Evolutionary conservation across 1,140 invertebrate genomes (phyloP), one percentile per base, ranked within the genome.

Genomic region (Cherax quadricarinatus): DNA sequence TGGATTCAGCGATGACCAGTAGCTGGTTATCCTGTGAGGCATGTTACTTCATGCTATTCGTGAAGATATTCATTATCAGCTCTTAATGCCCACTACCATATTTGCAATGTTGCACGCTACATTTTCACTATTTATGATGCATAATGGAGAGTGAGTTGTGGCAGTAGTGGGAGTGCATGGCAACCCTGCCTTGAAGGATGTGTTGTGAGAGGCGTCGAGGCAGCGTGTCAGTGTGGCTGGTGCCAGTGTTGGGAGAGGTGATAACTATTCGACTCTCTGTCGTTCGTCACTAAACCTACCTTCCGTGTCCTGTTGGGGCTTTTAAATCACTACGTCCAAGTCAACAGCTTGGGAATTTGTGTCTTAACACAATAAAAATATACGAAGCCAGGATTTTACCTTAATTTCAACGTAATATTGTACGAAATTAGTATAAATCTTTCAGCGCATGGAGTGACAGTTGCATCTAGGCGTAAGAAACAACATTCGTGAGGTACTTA

Each of bases 221-320:
- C 66, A 21, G 70, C n/a, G 70, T 75, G 24, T 75, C 82, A 85
- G 83, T 85, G 83, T 85, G 60, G 62, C 2, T 66, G 18, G 60
- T 85, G 83, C 18, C 18, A 48, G 83, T 85, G 83, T 57, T 1
- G 24, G 18, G 83, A 70, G 60, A 85, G 83, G 83, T 0, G 18
- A 62, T 85, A 12, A n/a, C 21, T 24, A 21, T 10, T 48, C 83
- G 9, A 4, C 21, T 21, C 83, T 66, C 60, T 14, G 6, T 18
- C 82, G 14, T 7, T 62, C 18, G 30, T 85, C 62, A 85, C 83
- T 70, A 18, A 24, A 66, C 83, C 41, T 30, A 16, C 48, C 83
- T 24, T 48, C 41, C 18, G 16, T 62, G 30, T 48, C 49, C 82
- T 62, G 1, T 66, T 18, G 62, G 21, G 1, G 5, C 62, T 66